Percentiles rank a stretch among this genome's conserved stretches.
These are phyloP conservation scores for Camponotus pennsylvanicus DNA, from an alignment of 1,140 invertebrate species.

Conservation along the genomic window DNA sequence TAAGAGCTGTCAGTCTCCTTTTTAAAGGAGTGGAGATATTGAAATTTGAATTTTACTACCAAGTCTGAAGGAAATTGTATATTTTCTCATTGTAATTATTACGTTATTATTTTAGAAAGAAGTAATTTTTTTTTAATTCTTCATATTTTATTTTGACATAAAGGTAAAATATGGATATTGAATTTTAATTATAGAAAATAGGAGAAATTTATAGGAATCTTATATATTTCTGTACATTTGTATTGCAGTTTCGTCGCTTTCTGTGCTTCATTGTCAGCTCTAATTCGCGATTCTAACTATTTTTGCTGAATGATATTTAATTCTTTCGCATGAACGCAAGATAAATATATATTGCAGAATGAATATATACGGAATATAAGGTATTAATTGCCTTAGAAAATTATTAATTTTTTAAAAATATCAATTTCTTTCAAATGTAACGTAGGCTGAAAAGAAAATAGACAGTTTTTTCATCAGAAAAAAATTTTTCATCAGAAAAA, in stretches of 20 bases:
- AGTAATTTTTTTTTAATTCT: neutral
- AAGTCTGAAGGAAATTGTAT: neutral
- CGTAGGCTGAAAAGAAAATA: neutral
- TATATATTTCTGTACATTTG: conserved; percentile 23
- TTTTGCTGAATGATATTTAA: conserved; percentile 14
- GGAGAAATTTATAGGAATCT: neutral
- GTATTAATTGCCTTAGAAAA: neutral
- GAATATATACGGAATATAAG: neutral
- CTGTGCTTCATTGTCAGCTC: conserved; percentile 22
- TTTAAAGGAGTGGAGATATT: neutral
- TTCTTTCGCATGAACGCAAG: conserved; percentile 46
- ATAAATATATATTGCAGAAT: conserved; percentile 2
- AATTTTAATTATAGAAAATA: conserved; percentile 14
- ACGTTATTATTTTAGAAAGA: neutral
- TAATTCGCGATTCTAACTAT: conserved; percentile 13
- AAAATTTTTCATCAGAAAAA: neutral
- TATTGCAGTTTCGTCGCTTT: conserved; percentile 31
- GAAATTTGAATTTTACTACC: neutral
- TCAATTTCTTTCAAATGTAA: conserved; percentile 1
- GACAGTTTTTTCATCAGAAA: neutral
- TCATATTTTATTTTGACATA: neutral
- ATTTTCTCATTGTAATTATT: conserved; percentile 10
- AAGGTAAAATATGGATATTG: neutral
- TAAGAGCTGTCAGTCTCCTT: conserved; percentile 6
- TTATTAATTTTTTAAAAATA: neutral